Percentiles rank a stretch among this genome's conserved stretches.
Conservation (phyloP, 2,113 vertebrate species). For the Nerophis ophidion region DNA sequence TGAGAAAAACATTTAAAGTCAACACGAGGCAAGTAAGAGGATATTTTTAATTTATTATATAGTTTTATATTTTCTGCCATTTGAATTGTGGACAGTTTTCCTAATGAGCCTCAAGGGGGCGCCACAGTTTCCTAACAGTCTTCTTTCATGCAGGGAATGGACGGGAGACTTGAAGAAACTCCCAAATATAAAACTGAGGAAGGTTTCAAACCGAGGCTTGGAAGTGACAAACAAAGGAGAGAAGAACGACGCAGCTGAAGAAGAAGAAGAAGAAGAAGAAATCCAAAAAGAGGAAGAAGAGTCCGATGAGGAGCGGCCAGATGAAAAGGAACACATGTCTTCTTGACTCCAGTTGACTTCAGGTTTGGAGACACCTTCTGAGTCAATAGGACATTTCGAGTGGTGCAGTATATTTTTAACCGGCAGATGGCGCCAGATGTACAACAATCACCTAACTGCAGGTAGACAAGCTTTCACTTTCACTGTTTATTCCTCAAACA, state of each 20-base stretch:
- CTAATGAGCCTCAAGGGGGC: not conserved
- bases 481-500: conserved; percentile 62
- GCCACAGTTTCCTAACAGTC: no score
- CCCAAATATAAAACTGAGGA: conserved; percentile 90
- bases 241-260: conserved; percentile 19
- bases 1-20: no score
- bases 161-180: conserved; percentile 88
- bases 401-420: not conserved
- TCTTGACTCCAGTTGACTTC: conserved; percentile 28
- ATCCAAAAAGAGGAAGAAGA: conserved; percentile 9
- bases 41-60: no score
- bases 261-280: conserved; percentile 6
- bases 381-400: no score
- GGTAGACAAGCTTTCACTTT: conserved; percentile 7
- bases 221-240: conserved; percentile 46
- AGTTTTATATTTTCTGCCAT: no score
- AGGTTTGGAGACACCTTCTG: no score
- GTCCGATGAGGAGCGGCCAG: conserved; percentile 19
- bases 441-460: not conserved
- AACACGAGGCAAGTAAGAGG: no score
- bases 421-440: conserved; percentile 25
- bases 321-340: conserved; percentile 24
- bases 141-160: conserved; percentile 78
- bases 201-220: conserved; percentile 72
- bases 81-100: no score